These are phyloP conservation scores for Beris morrisii DNA, from an alignment of 2,888 invertebrate genomes.

Conservation along the genomic window DNA sequence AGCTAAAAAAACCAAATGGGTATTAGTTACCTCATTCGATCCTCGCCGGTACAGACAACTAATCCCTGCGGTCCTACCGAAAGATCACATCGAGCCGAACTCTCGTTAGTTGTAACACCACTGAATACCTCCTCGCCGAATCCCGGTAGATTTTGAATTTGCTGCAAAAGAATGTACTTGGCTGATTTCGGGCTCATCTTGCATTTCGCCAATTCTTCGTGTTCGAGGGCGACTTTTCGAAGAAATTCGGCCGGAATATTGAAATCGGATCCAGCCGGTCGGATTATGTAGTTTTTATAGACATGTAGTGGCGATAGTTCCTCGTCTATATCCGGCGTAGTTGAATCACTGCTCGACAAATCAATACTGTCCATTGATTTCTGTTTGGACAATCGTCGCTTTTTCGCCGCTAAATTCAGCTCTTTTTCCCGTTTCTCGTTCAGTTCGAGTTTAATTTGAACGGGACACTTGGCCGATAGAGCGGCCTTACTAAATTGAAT, in stretches of 20 bases:
- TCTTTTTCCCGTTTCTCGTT: conserved; percentile 47
- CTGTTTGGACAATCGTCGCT: conserved; percentile 54
- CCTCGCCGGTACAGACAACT: conserved; percentile 68
- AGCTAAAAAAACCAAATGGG: background rate
- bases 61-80: conserved; percentile 86
- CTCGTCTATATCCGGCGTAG: conserved; percentile 39
- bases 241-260: conserved; percentile 51
- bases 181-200: conserved; percentile 75
- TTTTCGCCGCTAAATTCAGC: conserved; percentile 49
- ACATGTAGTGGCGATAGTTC: conserved; percentile 48
- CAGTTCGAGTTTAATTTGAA: conserved; percentile 47
- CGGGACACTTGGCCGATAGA: conserved; percentile 50
- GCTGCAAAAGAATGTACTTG: conserved; percentile 80
- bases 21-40: conserved; percentile 59
- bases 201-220: conserved; percentile 55
- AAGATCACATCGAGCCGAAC: conserved; percentile 58
- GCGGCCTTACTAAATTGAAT: conserved; percentile 51
- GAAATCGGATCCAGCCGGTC: conserved; percentile 42
- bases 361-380: conserved; percentile 54
- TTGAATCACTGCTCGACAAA: conserved; percentile 37
- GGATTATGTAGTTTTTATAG: conserved; percentile 52
- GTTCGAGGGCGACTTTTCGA: conserved; percentile 52
- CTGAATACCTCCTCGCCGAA: conserved; percentile 85
- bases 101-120: conserved; percentile 60
- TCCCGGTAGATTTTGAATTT: conserved; percentile 75